Conservation (phyloP, 2,113 vertebrate genomes). For the Ginglymostoma cirratum region DNA sequence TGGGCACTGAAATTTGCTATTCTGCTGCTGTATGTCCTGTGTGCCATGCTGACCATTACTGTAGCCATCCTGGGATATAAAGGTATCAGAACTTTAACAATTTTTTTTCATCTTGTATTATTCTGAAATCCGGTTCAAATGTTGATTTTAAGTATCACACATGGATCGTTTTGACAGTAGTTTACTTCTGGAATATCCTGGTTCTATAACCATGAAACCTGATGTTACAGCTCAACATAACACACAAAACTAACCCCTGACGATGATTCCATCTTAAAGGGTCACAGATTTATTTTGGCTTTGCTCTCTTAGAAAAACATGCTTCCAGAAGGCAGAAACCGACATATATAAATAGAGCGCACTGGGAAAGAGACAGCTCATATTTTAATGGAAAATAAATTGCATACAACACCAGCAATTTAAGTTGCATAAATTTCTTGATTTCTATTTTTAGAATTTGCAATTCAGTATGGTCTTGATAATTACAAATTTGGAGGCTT, state of each 20-base stretch:
- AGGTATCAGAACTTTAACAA: constrained; percentile 62
- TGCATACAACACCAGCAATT: neutral
- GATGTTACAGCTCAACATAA: neutral
- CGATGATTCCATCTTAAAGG: neutral
- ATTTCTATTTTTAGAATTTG: neutral
- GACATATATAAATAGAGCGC: neutral
- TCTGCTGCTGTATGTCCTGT: constrained; percentile 81
- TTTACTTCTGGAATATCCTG: neutral
- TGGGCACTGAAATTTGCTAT: constrained; percentile 93
- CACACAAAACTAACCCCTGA: neutral
- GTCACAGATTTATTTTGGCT: constrained; percentile 17
- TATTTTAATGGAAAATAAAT: neutral
- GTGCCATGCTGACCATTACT: constrained; percentile 82
- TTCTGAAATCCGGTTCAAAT: neutral
- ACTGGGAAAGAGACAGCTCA: neutral
- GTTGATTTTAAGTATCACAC: neutral
- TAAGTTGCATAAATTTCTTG: neutral
- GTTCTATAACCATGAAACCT: neutral
- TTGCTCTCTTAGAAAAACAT: neutral
- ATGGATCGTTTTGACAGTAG: neutral
- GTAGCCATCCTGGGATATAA: constrained; percentile 90
- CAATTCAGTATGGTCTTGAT: neutral
- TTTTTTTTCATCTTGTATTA: neutral
- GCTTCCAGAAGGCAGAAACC: neutral
- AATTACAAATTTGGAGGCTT: neutral